Base-by-base conservation (phyloP, 2,113 vertebrate species). In the Festucalex cinctus region DNA sequence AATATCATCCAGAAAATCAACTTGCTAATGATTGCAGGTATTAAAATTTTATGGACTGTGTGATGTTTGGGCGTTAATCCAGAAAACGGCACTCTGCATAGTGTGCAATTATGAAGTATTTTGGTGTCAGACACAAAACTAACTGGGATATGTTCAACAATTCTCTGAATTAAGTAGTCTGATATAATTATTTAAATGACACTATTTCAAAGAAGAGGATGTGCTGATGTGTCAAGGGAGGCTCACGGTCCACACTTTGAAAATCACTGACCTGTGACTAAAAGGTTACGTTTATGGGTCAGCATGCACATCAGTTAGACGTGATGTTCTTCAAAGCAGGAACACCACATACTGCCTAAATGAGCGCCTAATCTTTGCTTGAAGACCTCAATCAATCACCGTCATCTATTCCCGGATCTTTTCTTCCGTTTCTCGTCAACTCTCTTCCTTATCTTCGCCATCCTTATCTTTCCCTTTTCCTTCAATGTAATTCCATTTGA, bases 401-500 rank as follows among this genome's bases (percentile, higher is more conserved):
- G 32, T 22, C 62, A 68, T 65, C 20, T 24, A 32, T 57, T 65
- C 73, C 70, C 59, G 41, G 54, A 59, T 76, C 63, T 75, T 32
- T 44, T 39, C 62, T 17, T 48, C 24, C 53, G 35, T 71, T 69
- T 60, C 66, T 67, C 14, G 1, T 57, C 66, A 74, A 61, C 68
- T 56, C 61, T 16, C 37, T 53, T 43, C 60, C 36, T n/a, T n/a
- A n/a, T n/a, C n/a, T n/a, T n/a, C 12, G 20, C 67, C 69, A 75
- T 77, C 65, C 59, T 41, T 51, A 74, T 81, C 66, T 71, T 60
- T 67, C 54, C 20, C 41, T 49, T 77, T 65, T 68, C 71, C 68
- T 66, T 73, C 59, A 13, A 44, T 61, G 68, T 88, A 85, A 88
- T 86, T 83, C 71, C 68, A 86, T 85, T 69, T 80, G 57, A 83